phyloP scores from a whole-genome alignment of 1,140 invertebrate genomes.

The Artemia franciscana region DNA sequence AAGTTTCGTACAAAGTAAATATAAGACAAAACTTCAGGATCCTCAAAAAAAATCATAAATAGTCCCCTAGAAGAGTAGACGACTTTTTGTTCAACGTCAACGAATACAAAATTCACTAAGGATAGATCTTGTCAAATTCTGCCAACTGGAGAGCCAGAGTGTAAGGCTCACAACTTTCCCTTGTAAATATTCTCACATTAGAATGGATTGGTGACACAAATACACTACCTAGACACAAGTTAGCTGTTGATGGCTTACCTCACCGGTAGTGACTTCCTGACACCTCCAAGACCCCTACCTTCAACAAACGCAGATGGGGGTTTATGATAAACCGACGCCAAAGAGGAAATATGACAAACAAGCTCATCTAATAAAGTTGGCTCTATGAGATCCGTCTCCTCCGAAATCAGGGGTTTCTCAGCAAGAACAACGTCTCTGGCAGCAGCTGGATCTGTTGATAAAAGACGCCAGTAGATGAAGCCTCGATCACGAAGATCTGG shows the following conservation, averaged over 20 bases:
- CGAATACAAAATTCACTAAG: too few relatives aligned
- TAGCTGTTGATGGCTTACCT: slow-evolving; percentile 17
- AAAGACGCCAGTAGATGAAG: slow-evolving; percentile 96
- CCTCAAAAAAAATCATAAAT: too few relatives aligned
- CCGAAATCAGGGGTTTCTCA: slow-evolving; percentile 95
- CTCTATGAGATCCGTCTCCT: slow-evolving; percentile 95
- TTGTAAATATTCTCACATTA: too few relatives aligned
- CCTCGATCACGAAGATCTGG: slow-evolving; percentile 93
- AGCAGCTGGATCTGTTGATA: slow-evolving; percentile 93
- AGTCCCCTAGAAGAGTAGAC: too few relatives aligned
- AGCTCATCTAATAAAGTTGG: slow-evolving; percentile 93
- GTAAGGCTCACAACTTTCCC: too few relatives aligned
- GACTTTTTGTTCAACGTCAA: too few relatives aligned
- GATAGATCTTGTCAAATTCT: too few relatives aligned
- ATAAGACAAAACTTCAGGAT: too few relatives aligned
- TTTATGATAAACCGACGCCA: slow-evolving; percentile 98
- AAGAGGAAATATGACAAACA: slow-evolving; percentile 93
- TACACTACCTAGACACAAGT: too few relatives aligned
- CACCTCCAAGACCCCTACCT: slow-evolving; percentile 25
- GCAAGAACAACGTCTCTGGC: slow-evolving; percentile 98
- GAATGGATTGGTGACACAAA: too few relatives aligned
- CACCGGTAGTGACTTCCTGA: background rate
- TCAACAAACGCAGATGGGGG: slow-evolving; percentile 97
- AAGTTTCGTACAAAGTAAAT: too few relatives aligned
- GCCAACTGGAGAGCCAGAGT: too few relatives aligned